These are phyloP conservation scores for Listronotus oregonensis DNA, from an alignment of 1,140 invertebrate species.

Conservation along the genomic window DNA sequence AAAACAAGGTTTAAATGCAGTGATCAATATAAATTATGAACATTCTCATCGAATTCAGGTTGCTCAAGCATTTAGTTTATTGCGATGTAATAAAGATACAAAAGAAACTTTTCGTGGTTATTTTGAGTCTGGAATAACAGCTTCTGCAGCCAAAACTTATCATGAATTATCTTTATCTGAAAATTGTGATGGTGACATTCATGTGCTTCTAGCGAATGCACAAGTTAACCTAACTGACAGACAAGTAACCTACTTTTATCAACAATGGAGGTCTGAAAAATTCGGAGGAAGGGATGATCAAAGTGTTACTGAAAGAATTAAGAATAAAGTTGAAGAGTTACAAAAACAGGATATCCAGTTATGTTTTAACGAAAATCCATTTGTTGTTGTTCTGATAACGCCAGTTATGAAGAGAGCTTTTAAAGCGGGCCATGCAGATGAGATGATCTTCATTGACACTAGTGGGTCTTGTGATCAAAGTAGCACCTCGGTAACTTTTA, in stretches of 20 bases:
- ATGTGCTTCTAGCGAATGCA: slow-evolving; percentile 3
- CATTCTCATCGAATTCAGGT: slow-evolving; percentile 7
- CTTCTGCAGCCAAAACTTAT: slow-evolving; percentile 5
- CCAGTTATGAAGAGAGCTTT: too few species aligned
- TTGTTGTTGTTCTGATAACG: too few species aligned
- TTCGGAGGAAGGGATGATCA: slow-evolving; percentile 7
- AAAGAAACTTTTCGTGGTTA: slow-evolving; percentile 4
- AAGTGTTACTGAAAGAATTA: background rate
- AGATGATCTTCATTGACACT: too few species aligned
- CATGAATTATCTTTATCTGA: slow-evolving; percentile 10
- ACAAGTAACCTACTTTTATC: slow-evolving; percentile 19
- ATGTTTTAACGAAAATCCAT: too few species aligned
- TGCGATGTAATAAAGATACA: slow-evolving; percentile 11
- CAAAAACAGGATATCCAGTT: too few species aligned
- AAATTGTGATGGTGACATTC: slow-evolving; percentile 5
- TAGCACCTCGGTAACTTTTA: too few species aligned
- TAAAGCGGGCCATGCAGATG: too few species aligned
- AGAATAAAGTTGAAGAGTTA: too few species aligned
- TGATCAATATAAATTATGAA: background rate
- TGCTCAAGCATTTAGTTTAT: slow-evolving; percentile 12
- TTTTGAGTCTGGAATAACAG: slow-evolving; percentile 20
- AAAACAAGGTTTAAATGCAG: slow-evolving; percentile 1
- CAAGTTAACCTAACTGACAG: slow-evolving; percentile 12
- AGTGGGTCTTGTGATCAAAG: too few species aligned
- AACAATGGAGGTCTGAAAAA: slow-evolving; percentile 19